A percentile compares a stretch with the other conserved stretches of the same genome.
Evolutionary conservation across 2,113 vertebrate species (phyloP).

Genomic region (Vombatus ursinus): DNA sequence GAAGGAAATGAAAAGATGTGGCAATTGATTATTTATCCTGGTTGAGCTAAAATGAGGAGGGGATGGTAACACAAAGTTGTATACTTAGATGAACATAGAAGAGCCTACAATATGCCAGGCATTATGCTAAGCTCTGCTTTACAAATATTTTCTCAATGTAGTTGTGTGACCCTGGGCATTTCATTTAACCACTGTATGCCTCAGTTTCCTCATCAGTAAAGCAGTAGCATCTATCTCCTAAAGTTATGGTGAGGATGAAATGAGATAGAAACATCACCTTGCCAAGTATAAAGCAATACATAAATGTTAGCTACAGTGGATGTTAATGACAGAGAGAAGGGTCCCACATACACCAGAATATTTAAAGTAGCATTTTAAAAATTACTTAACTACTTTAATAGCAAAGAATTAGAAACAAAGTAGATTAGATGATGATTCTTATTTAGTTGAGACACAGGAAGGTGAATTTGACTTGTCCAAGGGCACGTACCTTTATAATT

Average conservation of each 20-base stretch:
- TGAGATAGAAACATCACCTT: background rate
- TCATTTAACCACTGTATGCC: background rate
- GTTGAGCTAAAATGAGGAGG: background rate
- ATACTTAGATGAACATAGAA: background rate
- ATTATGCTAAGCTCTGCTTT: background rate
- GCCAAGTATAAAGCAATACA: background rate
- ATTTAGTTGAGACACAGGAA: background rate
- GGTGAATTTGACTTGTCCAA: background rate
- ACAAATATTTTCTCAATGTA: too few relatives aligned
- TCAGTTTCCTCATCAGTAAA: background rate
- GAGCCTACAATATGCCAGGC: background rate
- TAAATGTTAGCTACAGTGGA: background rate
- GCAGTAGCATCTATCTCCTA: background rate
- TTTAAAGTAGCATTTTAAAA: background rate
- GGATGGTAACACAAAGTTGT: too few relatives aligned
- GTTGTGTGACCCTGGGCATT: too few relatives aligned
- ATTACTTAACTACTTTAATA: background rate
- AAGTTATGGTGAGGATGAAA: background rate
- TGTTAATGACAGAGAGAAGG: background rate
- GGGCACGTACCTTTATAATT: background rate
- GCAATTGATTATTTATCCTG: background rate
- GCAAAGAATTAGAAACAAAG: background rate
- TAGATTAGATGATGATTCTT: background rate
- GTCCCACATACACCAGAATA: background rate
- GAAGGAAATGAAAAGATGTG: background rate